Conservation (phyloP, 2,888 invertebrate species). For the Nemotelus nigrinus region DNA sequence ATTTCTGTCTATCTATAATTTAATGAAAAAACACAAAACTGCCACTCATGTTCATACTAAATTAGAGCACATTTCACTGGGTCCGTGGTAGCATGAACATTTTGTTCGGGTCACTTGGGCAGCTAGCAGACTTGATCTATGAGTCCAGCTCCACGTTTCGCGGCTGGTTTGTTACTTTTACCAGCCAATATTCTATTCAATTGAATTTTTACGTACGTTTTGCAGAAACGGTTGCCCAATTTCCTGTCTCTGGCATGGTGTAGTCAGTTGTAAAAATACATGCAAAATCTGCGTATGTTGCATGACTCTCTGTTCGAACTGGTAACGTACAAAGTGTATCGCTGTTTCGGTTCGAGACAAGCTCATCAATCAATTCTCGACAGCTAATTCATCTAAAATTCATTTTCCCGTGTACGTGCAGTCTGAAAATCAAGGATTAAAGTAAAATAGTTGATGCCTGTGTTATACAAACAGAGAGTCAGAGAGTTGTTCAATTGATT, state of each 20-base stretch:
- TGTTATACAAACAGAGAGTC: constrained; percentile 27
- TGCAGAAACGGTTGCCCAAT: too few species aligned
- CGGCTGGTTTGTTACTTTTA: too few species aligned
- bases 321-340: too few species aligned
- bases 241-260: too few species aligned
- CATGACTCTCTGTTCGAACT: too few species aligned
- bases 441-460: constrained; percentile 34
- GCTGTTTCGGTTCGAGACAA: background rate
- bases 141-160: background rate
- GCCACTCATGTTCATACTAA: constrained; percentile 1
- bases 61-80: background rate
- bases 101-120: constrained; percentile 14
- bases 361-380: constrained; percentile 42
- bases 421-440: constrained; percentile 41
- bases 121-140: background rate
- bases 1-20: too few species aligned
- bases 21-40: too few species aligned
- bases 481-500: constrained; percentile 54
- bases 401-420: constrained; percentile 33
- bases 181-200: too few species aligned
- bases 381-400: constrained; percentile 45
- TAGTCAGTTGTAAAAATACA: too few species aligned
- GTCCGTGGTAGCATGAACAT: background rate
- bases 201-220: too few species aligned
- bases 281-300: too few species aligned